Evolutionary conservation across 2,888 invertebrate species (phyloP).

Genomic region (Ischnura elegans): DNA sequence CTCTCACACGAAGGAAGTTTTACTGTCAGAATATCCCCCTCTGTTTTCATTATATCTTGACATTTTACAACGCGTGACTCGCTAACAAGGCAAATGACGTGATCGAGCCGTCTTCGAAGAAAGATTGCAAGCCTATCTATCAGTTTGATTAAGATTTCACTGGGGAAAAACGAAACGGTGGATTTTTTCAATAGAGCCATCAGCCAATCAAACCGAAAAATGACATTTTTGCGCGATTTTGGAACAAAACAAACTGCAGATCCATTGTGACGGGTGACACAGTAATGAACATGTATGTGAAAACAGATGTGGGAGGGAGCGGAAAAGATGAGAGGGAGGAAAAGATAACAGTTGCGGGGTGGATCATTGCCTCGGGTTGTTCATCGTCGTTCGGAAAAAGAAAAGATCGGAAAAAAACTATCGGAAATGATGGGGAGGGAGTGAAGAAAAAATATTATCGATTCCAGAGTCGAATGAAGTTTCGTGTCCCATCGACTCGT

Average conservation of each 20-base stretch:
- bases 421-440: neutral
- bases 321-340: neutral
- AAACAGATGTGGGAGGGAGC: neutral
- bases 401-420: neutral
- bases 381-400: constrained; percentile 28
- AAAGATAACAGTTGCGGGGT: constrained; percentile 47
- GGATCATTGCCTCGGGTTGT: constrained; percentile 43
- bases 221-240: constrained; percentile 2
- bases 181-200: constrained; percentile 5
- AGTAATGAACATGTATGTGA: neutral
- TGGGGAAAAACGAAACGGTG: neutral
- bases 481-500: constrained; percentile 61
- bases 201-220: constrained; percentile 13
- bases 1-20: too few species aligned
- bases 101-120: neutral
- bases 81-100: constrained; percentile 5
- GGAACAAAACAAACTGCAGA: neutral
- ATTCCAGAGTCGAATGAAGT: constrained; percentile 55
- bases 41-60: too few species aligned
- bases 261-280: neutral
- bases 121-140: neutral
- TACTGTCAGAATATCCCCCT: too few species aligned
- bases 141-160: constrained; percentile 18
- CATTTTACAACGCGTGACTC: neutral
- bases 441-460: constrained; percentile 28